Evolutionary conservation across 2,888 invertebrate genomes (phyloP).

Genomic region (Pollenia griseotomentosa): DNA sequence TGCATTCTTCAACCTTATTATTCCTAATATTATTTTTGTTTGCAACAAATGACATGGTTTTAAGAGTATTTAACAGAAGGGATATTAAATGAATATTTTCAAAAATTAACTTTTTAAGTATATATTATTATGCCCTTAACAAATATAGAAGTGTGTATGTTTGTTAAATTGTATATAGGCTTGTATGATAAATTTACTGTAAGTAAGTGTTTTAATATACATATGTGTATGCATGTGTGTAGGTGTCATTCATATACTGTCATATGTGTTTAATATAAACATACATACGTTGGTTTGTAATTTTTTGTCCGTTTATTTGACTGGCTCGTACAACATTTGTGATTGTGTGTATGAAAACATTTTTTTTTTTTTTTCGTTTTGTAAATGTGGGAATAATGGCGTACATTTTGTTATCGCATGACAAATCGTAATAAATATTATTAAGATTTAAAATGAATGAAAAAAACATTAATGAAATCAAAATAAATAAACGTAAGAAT

Average conservation of each 20-base stretch:
- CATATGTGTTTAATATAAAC: slow-evolving; percentile 11
- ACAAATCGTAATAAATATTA: slow-evolving; percentile 70
- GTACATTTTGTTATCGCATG: slow-evolving; percentile 72
- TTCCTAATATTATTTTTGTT: neutral
- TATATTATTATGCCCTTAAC: neutral
- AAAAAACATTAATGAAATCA: slow-evolving; percentile 54
- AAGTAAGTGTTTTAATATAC: neutral
- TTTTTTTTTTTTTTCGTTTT: slow-evolving; percentile 7
- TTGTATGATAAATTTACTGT: slow-evolving; percentile 1
- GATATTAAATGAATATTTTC: slow-evolving; percentile 45
- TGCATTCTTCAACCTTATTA: no score
- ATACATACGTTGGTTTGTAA: neutral
- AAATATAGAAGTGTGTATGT: no score
- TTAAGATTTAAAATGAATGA: slow-evolving; percentile 53
- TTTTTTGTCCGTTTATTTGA: neutral
- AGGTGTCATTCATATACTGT: slow-evolving; percentile 13
- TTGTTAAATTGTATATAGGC: neutral
- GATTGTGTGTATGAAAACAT: neutral
- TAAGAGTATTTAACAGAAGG: slow-evolving; percentile 47
- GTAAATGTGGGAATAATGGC: slow-evolving; percentile 69
- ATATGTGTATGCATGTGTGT: neutral
- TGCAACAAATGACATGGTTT: slow-evolving; percentile 27
- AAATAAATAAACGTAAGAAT: slow-evolving; percentile 55
- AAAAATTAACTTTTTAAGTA: slow-evolving; percentile 12
- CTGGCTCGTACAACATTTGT: neutral